phyloP scores from a whole-genome alignment of 2,797 vertebrate genomes.

The Myotis vivesi region DNA sequence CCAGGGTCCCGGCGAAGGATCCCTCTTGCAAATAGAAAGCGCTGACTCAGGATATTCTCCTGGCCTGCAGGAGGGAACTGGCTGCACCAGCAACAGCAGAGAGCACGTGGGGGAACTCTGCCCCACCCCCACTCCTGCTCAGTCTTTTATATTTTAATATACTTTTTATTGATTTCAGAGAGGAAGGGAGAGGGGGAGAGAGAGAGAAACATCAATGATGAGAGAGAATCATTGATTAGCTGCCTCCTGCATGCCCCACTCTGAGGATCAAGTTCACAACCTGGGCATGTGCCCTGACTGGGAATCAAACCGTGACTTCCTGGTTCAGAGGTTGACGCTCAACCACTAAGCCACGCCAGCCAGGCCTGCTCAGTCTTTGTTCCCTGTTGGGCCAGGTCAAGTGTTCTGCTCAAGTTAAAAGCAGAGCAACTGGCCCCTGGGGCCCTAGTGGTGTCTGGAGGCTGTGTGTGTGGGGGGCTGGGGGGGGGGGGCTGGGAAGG shows the following conservation, averaged over 20 bases:
- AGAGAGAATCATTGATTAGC: too few relatives aligned
- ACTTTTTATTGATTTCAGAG: too few relatives aligned
- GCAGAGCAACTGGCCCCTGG: neutral
- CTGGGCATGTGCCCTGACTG: too few relatives aligned
- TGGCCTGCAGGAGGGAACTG: neutral
- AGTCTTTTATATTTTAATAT: neutral
- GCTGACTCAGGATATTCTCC: conserved; percentile 19
- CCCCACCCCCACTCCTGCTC: neutral
- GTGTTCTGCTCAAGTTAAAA: neutral
- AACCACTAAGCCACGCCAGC: too few relatives aligned
- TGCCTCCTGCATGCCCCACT: too few relatives aligned
- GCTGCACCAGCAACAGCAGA: neutral
- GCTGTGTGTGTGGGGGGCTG: neutral
- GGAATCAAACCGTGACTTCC: too few relatives aligned
- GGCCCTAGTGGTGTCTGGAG: neutral
- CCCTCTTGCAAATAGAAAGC: conserved; percentile 33
- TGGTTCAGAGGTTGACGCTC: too few relatives aligned
- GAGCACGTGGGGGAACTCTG: neutral
- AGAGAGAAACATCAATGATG: too few relatives aligned
- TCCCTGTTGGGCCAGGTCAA: neutral
- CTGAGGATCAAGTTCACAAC: too few relatives aligned
- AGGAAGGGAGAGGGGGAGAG: too few relatives aligned
- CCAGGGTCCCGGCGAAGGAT: neutral
- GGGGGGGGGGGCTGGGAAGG: neutral
- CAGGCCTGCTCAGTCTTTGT: neutral